phyloP scores from a whole-genome alignment of 2,113 vertebrate genomes.

The Coptodon bakossiorum region DNA sequence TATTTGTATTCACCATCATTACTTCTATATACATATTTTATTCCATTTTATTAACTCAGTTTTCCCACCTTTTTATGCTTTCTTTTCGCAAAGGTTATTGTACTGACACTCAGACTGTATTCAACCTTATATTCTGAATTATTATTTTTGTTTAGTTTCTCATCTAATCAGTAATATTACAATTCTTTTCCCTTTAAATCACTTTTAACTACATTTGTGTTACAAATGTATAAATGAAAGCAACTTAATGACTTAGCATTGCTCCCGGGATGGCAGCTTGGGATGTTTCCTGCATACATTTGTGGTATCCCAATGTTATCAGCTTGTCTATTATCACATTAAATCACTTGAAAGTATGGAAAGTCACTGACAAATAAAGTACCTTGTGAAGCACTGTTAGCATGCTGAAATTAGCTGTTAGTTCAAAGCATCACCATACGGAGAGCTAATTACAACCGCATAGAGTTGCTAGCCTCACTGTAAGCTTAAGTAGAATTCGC shows the following conservation, averaged over 20 bases:
- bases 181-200: not conserved
- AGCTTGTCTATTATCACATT: not conserved
- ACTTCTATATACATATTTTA: not conserved
- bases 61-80: not conserved
- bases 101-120: not conserved
- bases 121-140: not conserved
- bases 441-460: not conserved
- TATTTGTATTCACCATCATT: not conserved
- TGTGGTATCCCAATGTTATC: not conserved
- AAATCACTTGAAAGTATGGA: not conserved
- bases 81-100: accelerated
- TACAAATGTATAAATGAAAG: not conserved
- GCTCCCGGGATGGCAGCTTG: not conserved
- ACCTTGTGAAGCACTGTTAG: not conserved
- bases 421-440: accelerated
- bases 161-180: not conserved
- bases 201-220: not conserved
- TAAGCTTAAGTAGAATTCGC: not conserved
- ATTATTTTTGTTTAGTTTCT: not conserved
- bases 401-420: not conserved
- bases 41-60: not conserved
- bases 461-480: not conserved
- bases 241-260: not conserved
- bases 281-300: not conserved
- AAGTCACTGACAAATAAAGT: not conserved